phyloP scores from a whole-genome alignment of 1,140 invertebrate species.

The Ptiloglossa arizonensis region DNA sequence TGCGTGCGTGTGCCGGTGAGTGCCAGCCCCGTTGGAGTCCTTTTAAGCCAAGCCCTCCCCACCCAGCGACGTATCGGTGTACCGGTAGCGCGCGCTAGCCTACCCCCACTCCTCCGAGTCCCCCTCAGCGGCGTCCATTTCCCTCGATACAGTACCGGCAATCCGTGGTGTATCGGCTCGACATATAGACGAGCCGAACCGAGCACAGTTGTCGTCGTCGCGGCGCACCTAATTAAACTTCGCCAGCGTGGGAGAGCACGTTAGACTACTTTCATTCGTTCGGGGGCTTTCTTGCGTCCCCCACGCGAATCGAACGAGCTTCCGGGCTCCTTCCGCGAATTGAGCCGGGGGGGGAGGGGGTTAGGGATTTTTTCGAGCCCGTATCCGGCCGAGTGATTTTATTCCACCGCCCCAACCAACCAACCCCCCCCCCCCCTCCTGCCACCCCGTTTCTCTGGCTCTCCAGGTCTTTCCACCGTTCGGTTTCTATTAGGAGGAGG shows the following conservation, averaged over 20 bases:
- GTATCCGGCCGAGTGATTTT: constrained; percentile 33
- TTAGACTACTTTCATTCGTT: constrained; percentile 54
- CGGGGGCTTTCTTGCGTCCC: constrained; percentile 17
- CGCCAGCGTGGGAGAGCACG: constrained; percentile 48
- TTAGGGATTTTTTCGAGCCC: constrained; percentile 34
- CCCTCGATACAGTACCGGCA: constrained; percentile 16
- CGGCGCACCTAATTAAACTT: constrained; percentile 73
- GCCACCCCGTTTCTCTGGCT: background rate
- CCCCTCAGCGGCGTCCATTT: constrained; percentile 26
- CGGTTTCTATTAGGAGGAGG: constrained; percentile 21
- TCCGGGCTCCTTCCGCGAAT: constrained; percentile 30
- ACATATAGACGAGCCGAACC: constrained; percentile 35
- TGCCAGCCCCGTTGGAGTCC: constrained; percentile 21
- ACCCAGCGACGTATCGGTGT: constrained; percentile 8
- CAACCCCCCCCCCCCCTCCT: no score
- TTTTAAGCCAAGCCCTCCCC: constrained; percentile 26
- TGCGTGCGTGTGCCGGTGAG: background rate
- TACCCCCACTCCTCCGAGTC: no score
- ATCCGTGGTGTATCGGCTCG: constrained; percentile 32
- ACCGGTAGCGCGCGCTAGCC: no score
- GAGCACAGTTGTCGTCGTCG: constrained; percentile 10
- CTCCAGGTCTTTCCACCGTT: no score
- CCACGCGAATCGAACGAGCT: constrained; percentile 17
- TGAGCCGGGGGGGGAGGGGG: constrained; percentile 8
- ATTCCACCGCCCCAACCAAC: background rate